Evolutionary conservation across 2,797 vertebrate genomes (phyloP), one percentile per base, ranked within the genome.

Genomic region (Babyrousa celebensis): DNA sequence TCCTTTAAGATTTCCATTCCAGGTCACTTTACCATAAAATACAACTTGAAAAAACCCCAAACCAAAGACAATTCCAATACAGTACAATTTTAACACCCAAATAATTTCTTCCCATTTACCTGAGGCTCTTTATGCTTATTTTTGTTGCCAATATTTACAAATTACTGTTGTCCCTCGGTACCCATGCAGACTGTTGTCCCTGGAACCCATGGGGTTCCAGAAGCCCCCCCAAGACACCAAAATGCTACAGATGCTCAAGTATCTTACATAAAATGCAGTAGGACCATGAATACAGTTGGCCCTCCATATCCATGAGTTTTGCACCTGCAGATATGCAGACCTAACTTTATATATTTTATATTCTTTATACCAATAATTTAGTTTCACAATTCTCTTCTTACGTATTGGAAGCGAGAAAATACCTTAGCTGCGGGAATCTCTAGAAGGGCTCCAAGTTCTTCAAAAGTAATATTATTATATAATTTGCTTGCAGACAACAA

Each of bases 401-500:
- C 77, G 25, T 32, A 60, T 6, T 79, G 56, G 48, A 91, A 78
- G 85, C 21, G 91, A 91, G 70, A 82, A 92, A 85, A 74, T 98
- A 99, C 99, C 99, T 99, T 99, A 75, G 99, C 99, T 68, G 99
- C 99, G 54, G 99, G 99, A 91, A 99, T 99, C 98, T 99, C 99
- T 98, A 99, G 98, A 97, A 99, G 98, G 1, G 99, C 99, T 97
- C 99, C 99, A 32, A 99, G 99, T 97, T 99, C 99, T 98, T 99
- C 99, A 98, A 99, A 99, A 1, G 99, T 99, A 97, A 99, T 99
- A 98, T 99, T 99, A 98, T 99, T 99, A 98, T 99, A 99, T 56
- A 99, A 99, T 98, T 99, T 99, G 98, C 99, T 99, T 14, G 99
- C 99, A 94, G 99, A 99, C 29, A 99, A 97, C 40, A 99, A 99